phyloP scores from a whole-genome alignment of 1,140 invertebrate genomes.

The Neotoxoptera formosana region DNA sequence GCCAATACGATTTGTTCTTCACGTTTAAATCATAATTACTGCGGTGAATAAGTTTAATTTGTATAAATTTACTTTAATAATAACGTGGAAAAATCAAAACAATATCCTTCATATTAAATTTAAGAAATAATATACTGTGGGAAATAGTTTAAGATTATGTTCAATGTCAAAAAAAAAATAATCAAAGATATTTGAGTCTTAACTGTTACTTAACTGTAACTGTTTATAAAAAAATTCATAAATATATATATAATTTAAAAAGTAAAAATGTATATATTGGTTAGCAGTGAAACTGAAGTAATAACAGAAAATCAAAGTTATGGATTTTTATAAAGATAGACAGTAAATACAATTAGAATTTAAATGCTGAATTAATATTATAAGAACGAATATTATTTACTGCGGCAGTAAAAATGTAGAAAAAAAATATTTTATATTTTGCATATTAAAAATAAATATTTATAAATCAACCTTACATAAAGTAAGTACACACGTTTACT shows the following conservation, averaged over 20 bases:
- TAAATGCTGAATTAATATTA: neutral
- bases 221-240: neutral
- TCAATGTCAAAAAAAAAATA: neutral
- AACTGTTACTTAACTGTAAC: too few species aligned
- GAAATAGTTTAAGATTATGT: neutral
- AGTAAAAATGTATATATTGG: neutral
- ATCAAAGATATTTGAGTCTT: neutral
- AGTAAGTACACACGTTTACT: neutral
- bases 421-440: too few species aligned
- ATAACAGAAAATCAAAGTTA: neutral
- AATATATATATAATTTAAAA: too few species aligned
- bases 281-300: neutral
- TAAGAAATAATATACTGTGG: neutral
- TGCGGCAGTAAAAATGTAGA: too few species aligned
- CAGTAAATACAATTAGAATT: neutral
- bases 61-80: too few species aligned
- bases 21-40: too few species aligned
- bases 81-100: too few species aligned
- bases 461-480: neutral
- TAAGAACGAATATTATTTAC: too few species aligned
- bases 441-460: neutral
- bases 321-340: neutral
- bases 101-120: too few species aligned
- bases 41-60: too few species aligned
- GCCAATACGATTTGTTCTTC: neutral